Evolutionary conservation across 2,113 vertebrate genomes (phyloP).

Genomic region (Hypomesus transpacificus): DNA sequence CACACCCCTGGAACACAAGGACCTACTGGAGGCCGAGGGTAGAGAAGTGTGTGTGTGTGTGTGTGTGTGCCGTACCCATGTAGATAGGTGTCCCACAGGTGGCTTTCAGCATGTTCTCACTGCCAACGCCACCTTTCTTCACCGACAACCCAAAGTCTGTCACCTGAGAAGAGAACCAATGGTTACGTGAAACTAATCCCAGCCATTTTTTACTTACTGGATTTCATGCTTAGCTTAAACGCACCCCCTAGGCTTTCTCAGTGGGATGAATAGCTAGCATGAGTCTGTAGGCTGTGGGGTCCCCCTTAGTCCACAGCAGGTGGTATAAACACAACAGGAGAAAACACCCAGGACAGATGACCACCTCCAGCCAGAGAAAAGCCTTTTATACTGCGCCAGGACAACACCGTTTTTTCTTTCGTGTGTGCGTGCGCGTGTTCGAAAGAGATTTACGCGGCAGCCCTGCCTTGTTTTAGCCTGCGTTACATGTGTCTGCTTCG

Average conservation of each 20-base stretch:
- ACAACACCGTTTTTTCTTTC: slow-evolving; percentile 29
- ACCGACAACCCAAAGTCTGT: slow-evolving; percentile 84
- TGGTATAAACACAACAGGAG: slow-evolving; percentile 35
- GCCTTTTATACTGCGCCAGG: slow-evolving; percentile 38
- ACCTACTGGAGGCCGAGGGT: not conserved
- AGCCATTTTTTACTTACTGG: no score
- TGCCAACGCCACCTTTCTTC: slow-evolving; percentile 74
- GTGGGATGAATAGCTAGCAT: slow-evolving; percentile 40
- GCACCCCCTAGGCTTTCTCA: not conserved
- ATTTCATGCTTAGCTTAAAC: not conserved
- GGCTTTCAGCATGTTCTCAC: slow-evolving; percentile 75
- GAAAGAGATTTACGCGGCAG: slow-evolving; percentile 28
- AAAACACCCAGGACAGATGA: slow-evolving; percentile 33
- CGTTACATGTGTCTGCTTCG: slow-evolving; percentile 40
- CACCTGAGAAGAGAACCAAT: slow-evolving; percentile 65
- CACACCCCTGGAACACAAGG: slow-evolving; percentile 6
- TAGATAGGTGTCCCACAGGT: slow-evolving; percentile 82
- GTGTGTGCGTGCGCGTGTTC: slow-evolving; percentile 16
- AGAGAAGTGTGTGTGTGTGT: not conserved
- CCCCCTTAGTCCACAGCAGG: slow-evolving; percentile 19
- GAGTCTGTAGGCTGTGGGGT: slow-evolving; percentile 25
- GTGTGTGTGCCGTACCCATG: slow-evolving; percentile 71
- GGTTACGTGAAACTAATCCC: slow-evolving; percentile 17
- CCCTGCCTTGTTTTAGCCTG: slow-evolving; percentile 39
- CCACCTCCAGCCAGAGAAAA: slow-evolving; percentile 44